Base-by-base conservation (phyloP, 2,888 invertebrate species). In the Leucozona laternaria region DNA sequence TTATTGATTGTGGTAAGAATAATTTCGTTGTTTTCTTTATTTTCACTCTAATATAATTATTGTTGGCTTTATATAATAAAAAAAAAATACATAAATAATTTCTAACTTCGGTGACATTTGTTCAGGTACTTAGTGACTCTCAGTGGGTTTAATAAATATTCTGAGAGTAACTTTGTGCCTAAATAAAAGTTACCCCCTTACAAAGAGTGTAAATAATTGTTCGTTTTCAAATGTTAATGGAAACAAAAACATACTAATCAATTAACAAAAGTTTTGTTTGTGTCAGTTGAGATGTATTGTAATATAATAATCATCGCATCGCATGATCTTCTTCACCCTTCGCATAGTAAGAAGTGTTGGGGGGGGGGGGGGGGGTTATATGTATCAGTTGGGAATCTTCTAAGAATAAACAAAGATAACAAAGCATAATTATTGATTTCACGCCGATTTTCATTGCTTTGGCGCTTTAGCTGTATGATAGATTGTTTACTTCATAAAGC, bases 91-190 rank as follows among this genome's bases (percentile, higher is more conserved):
- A 34, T 13, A 20, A 43, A 45, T 43, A 62, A 43, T 28, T 15
- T 10, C 1, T 40, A 40, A 28, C 45, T 48, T 79, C 55, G 83
- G 79, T 76, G 90, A 89, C 91, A 90, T 93, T 93, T 93, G 93
- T 93, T 95, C 96, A 96, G 96, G 96, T 96, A 96, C 96, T 96
- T 95, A 96, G 96, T 96, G 96, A 96, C 96, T 96, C 96, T 96
- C 96, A 96, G 95, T 94, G 88, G 55, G 50, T 89, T 90, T 90
- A 90, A 88, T 68, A 20, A 68, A 90, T 89, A 90, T 88, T 89
- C 91, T 93, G 93, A 92, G 93, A 90, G 92, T 89, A 89, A 90
- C 91, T 92, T 91, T 91, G 93, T 93, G 89, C 91, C 92, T 93
- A 89, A 88, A 88, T 88, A 78, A 90, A 90, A 89, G 90, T 88